phyloP scores from a whole-genome alignment of 2,113 vertebrate species.

The Bujurquina vittata region DNA sequence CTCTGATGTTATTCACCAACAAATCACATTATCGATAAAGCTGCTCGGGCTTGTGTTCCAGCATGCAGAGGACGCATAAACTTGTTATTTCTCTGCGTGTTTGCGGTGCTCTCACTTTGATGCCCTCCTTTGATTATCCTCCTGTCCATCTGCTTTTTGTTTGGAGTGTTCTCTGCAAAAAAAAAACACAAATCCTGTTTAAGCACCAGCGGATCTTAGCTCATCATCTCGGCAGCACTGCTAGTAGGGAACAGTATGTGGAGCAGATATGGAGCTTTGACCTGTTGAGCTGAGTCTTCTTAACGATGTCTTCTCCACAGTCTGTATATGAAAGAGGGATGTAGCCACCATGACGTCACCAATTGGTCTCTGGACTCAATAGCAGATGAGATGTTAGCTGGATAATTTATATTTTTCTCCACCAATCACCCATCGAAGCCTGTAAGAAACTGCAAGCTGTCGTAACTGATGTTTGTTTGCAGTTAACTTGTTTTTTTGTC shows the following conservation, averaged over 20 bases:
- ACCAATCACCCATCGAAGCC: too few species aligned
- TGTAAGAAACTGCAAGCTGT: neutral
- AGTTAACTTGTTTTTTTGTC: neutral
- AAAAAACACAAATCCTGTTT: neutral
- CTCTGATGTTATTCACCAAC: neutral
- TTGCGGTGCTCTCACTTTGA: neutral
- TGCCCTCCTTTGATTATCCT: neutral
- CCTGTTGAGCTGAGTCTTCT: neutral
- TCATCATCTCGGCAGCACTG: neutral
- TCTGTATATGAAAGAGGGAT: neutral
- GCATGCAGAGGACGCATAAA: neutral
- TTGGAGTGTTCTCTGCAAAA: constrained; percentile 3
- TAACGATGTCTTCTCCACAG: neutral
- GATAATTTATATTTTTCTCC: too few species aligned
- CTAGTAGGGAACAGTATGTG: neutral
- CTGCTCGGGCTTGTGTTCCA: neutral
- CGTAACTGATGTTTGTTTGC: neutral
- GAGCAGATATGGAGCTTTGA: neutral
- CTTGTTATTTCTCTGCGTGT: neutral
- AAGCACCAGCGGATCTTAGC: neutral
- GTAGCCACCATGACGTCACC: neutral
- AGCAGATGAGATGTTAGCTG: neutral
- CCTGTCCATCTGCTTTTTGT: neutral
- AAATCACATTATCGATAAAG: neutral
- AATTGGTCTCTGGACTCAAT: neutral